Percentiles rank a stretch among this genome's conserved stretches.
Conservation (phyloP, 2,113 vertebrate species). For the Lasiurus borealis region DNA sequence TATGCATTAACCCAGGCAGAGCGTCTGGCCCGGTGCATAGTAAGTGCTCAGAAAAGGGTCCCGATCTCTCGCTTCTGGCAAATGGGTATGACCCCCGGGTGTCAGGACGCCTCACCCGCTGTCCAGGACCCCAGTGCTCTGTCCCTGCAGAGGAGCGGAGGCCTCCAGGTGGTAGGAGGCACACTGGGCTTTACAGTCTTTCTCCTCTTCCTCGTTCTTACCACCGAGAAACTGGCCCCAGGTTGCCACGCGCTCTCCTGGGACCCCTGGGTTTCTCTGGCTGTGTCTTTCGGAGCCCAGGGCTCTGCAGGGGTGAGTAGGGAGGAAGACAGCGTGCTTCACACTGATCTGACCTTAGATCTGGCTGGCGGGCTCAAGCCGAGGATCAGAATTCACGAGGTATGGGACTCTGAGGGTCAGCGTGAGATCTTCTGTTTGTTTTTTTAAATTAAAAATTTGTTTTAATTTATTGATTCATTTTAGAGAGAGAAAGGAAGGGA, state of each 20-base stretch:
- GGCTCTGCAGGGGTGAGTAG: background rate
- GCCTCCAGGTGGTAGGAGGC: background rate
- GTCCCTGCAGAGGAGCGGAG: accelerated
- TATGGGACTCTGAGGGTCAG: background rate
- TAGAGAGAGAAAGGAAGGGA: background rate
- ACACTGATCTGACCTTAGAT: background rate
- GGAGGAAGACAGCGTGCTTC: background rate
- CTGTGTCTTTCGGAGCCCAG: background rate
- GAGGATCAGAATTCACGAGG: background rate
- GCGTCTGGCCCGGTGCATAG: accelerated
- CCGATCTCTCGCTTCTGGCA: accelerated
- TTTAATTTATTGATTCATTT: background rate
- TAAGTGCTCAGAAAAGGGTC: background rate
- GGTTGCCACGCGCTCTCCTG: background rate
- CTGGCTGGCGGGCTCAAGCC: background rate
- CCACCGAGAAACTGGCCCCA: background rate
- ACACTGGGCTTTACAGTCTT: background rate
- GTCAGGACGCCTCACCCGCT: accelerated
- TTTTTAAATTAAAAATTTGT: background rate
- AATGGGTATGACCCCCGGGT: background rate
- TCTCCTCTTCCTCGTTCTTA: background rate
- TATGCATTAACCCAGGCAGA: background rate
- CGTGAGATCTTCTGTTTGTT: background rate
- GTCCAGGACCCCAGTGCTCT: accelerated
- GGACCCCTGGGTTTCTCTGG: background rate